A percentile compares a stretch with the other conserved stretches of the same genome.
Evolutionary conservation across 2,888 invertebrate species (phyloP).

Genomic region (Camponotus fellah): DNA sequence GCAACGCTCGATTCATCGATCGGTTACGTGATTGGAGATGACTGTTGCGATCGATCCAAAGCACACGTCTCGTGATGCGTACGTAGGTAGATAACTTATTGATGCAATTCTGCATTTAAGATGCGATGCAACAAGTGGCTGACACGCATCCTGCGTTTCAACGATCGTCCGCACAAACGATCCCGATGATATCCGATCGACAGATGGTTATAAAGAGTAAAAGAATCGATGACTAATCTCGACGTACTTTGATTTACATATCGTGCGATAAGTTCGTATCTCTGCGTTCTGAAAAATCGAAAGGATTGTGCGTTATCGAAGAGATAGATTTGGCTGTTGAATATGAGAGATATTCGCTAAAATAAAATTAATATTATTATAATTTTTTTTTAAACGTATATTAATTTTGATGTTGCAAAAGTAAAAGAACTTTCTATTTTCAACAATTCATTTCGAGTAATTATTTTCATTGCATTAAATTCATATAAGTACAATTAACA

Average conservation of each 20-base stretch:
- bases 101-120: constrained; percentile 10
- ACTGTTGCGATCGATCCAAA: background rate
- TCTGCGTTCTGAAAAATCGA: background rate
- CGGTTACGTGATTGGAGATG: background rate
- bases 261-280: constrained; percentile 13
- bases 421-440: background rate
- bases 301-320: background rate
- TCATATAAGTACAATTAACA: background rate
- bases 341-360: background rate
- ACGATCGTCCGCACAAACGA: constrained; percentile 11
- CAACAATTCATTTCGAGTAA: background rate
- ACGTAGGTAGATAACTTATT: constrained; percentile 5
- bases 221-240: constrained; percentile 41
- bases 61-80: background rate
- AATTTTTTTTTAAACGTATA: background rate
- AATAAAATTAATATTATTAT: background rate
- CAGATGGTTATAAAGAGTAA: background rate
- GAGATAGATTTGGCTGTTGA: background rate
- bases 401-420: background rate
- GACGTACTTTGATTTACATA: background rate
- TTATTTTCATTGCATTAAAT: background rate
- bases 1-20: background rate
- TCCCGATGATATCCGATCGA: constrained; percentile 12
- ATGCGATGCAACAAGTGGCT: constrained; percentile 67
- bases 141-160: constrained; percentile 51